A percentile compares a stretch with the other conserved stretches of the same genome.
phyloP scores from a whole-genome alignment of 2,797 vertebrate genomes.

The Lepilemur septentrionalis region DNA sequence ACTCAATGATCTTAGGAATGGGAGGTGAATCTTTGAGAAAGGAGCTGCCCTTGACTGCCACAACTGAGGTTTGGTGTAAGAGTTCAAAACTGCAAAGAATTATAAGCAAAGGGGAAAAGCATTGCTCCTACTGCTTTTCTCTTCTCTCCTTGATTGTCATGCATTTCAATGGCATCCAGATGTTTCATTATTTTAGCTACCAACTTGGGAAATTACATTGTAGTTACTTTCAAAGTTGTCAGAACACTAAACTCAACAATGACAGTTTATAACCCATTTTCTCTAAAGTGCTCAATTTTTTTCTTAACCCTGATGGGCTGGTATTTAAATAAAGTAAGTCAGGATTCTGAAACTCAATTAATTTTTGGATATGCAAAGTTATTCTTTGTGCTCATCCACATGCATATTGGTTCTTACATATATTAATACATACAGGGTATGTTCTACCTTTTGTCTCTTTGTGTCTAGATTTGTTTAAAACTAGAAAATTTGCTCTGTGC shows the following conservation, averaged over 20 bases:
- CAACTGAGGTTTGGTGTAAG: constrained; percentile 11
- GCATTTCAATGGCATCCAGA: constrained; percentile 75
- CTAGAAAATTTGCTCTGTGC: background rate
- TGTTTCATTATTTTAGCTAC: constrained; percentile 78
- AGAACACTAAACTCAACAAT: constrained; percentile 74
- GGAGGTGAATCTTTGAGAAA: constrained; percentile 35
- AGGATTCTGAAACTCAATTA: constrained; percentile 51
- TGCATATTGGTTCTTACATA: background rate
- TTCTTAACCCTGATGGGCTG: constrained; percentile 55
- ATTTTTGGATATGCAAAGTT: constrained; percentile 37
- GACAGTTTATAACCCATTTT: constrained; percentile 74
- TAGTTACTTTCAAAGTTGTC: constrained; percentile 69
- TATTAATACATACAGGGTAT: no score
- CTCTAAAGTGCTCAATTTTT: constrained; percentile 65
- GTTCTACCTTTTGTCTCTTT: background rate
- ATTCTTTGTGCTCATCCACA: background rate
- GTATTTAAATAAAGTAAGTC: constrained; percentile 59
- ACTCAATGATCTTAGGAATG: background rate
- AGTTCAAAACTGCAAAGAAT: constrained; percentile 65
- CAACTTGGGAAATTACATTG: constrained; percentile 74
- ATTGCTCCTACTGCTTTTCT: constrained; percentile 43
- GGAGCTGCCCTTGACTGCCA: constrained; percentile 30
- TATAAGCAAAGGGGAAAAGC: constrained; percentile 49
- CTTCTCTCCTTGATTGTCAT: constrained; percentile 64
- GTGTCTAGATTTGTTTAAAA: constrained; percentile 8